phyloP scores from a whole-genome alignment of 2,797 vertebrate species.

The Acanthiza pusilla region DNA sequence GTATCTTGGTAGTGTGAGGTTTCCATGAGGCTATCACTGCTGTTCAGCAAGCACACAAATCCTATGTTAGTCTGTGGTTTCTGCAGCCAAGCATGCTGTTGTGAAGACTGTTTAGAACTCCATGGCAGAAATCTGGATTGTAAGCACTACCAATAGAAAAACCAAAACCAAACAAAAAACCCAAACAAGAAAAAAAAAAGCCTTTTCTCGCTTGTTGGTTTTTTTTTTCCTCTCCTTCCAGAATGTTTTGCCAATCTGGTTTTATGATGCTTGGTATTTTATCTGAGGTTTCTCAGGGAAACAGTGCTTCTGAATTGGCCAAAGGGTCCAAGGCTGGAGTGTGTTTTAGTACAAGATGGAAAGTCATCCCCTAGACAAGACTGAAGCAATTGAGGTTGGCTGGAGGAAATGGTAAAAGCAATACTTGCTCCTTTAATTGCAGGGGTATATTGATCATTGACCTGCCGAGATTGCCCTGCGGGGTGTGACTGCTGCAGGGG shows the following conservation, averaged over 20 bases:
- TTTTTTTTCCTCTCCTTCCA: not conserved
- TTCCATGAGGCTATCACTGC: not conserved
- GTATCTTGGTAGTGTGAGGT: not conserved
- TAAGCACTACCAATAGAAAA: not conserved
- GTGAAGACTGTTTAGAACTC: not conserved
- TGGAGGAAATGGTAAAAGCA: not conserved
- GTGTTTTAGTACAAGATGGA: not conserved
- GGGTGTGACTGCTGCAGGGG: not conserved
- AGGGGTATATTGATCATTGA: not conserved
- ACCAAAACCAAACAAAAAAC: accelerated
- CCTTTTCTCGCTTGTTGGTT: not conserved
- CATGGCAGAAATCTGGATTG: not conserved
- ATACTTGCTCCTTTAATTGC: not conserved
- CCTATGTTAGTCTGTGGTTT: not conserved
- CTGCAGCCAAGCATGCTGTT: not conserved
- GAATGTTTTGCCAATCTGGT: not conserved
- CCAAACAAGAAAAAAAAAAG: accelerated
- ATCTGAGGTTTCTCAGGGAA: not conserved
- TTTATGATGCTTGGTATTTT: not conserved
- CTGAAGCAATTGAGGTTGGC: not conserved
- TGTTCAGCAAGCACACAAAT: not conserved
- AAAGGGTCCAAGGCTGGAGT: not conserved
- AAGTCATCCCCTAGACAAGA: not conserved
- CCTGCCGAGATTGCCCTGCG: not conserved
- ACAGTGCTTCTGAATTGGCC: not conserved